These are phyloP conservation scores for Drosophila merina DNA, from an alignment of 2,888 invertebrate species.

Conservation along the genomic window DNA sequence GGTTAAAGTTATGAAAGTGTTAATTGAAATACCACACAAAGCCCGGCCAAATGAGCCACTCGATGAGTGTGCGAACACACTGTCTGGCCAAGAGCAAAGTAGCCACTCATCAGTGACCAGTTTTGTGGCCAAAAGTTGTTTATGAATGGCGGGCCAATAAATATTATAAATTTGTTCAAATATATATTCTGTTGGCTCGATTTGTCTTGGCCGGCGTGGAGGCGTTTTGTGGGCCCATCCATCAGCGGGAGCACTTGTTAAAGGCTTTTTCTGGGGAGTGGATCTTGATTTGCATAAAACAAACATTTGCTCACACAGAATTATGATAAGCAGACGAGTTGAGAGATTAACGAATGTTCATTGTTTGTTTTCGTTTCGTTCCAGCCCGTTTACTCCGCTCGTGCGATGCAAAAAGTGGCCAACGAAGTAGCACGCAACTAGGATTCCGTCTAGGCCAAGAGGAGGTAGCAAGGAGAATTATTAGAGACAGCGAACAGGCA, in stretches of 20 bases:
- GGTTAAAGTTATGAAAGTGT: slow-evolving; percentile 58
- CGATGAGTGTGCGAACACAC: not conserved
- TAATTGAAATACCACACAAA: slow-evolving; percentile 59
- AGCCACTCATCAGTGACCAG: slow-evolving; percentile 35
- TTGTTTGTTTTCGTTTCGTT: slow-evolving; percentile 33
- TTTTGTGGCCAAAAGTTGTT: slow-evolving; percentile 52
- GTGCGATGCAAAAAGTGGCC: slow-evolving; percentile 55
- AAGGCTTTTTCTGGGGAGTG: slow-evolving; percentile 11
- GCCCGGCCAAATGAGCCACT: slow-evolving; percentile 31
- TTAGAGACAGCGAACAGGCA: slow-evolving; percentile 13
- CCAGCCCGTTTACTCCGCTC: slow-evolving; percentile 45
- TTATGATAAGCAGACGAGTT: slow-evolving; percentile 46
- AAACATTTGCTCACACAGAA: slow-evolving; percentile 47
- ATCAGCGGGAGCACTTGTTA: slow-evolving; percentile 55
- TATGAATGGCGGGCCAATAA: slow-evolving; percentile 68
- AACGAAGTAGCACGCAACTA: slow-evolving; percentile 24
- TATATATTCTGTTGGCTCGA: slow-evolving; percentile 54
- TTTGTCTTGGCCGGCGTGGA: slow-evolving; percentile 55
- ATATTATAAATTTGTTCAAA: slow-evolving; percentile 64
- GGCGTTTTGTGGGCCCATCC: slow-evolving; percentile 46
- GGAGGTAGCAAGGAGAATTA: not conserved
- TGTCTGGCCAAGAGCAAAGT: slow-evolving; percentile 3
- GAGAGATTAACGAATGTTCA: slow-evolving; percentile 48
- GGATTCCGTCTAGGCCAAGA: slow-evolving; percentile 14
- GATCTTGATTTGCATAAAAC: slow-evolving; percentile 51